Evolutionary conservation across 2,888 invertebrate genomes (phyloP).

Genomic region (Dryobotodes eremita): DNA sequence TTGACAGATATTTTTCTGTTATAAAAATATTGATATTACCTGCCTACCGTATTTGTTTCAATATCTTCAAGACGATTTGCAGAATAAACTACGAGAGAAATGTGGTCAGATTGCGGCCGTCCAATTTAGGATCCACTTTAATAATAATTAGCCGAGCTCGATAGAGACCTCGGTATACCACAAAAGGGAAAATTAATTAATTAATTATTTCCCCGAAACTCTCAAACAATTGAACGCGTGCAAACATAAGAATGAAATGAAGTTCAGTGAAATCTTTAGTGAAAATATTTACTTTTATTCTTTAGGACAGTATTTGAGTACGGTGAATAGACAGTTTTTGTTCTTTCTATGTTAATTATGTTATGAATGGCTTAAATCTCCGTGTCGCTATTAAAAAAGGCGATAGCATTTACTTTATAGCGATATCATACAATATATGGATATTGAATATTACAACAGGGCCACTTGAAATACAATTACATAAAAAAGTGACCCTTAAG

Average conservation of each 20-base stretch:
- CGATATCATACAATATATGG: too few relatives aligned
- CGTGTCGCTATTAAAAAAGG: not conserved
- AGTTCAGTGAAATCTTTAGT: slow-evolving; percentile 3
- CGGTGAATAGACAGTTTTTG: slow-evolving; percentile 7
- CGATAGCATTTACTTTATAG: not conserved
- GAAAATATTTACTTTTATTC: slow-evolving; percentile 6
- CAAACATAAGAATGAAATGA: slow-evolving; percentile 25
- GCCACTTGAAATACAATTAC: slow-evolving; percentile 2
- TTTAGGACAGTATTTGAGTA: slow-evolving; percentile 2
- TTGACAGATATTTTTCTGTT: not conserved
- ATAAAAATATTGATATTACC: not conserved
- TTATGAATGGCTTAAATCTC: not conserved
- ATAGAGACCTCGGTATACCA: slow-evolving; percentile 22
- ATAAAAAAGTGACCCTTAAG: slow-evolving; percentile 20
- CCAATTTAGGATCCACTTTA: slow-evolving; percentile 41
- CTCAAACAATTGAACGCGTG: slow-evolving; percentile 20
- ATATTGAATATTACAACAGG: too few relatives aligned
- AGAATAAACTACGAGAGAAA: slow-evolving; percentile 11
- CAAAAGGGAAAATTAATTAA: slow-evolving; percentile 48
- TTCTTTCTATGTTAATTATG: not conserved
- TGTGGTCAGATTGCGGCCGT: slow-evolving; percentile 40
- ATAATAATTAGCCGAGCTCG: slow-evolving; percentile 40
- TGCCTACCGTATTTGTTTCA: not conserved
- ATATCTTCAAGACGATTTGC: slow-evolving; percentile 3
- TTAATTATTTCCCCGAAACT: slow-evolving; percentile 32